phyloP scores from a whole-genome alignment of 2,797 vertebrate genomes.

The Masticophis lateralis region DNA sequence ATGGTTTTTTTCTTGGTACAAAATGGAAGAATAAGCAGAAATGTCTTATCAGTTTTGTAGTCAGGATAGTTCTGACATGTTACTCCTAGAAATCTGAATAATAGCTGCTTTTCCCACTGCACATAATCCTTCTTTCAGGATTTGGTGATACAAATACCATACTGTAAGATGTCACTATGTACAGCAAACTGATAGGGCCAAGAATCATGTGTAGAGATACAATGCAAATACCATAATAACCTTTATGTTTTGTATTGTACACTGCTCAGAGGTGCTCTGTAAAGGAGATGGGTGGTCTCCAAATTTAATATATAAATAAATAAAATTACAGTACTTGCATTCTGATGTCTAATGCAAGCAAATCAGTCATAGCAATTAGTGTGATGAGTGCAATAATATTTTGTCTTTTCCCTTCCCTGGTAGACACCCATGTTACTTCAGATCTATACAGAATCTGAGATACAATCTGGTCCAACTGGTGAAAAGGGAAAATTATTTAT shows the following conservation, averaged over 20 bases:
- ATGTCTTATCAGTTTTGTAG: neutral
- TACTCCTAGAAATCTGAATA: neutral
- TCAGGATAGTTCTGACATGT: neutral
- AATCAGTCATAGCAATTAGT: neutral
- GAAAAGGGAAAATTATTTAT: neutral
- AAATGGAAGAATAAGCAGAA: neutral
- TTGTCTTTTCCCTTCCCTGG: neutral
- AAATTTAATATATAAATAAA: neutral
- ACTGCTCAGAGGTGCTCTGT: neutral
- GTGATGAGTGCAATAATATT: neutral
- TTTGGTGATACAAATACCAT: neutral
- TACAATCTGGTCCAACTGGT: neutral
- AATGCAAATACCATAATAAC: neutral
- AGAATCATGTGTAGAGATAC: neutral
- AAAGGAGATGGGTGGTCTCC: neutral
- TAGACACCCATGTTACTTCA: neutral
- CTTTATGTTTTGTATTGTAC: neutral
- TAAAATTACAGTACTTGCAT: neutral
- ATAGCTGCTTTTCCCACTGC: neutral
- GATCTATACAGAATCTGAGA: neutral
- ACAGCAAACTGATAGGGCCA: neutral
- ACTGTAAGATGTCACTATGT: neutral
- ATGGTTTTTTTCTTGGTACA: neutral
- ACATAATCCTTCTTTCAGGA: neutral
- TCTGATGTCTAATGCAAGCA: neutral